Conservation (phyloP, 2,888 invertebrate species). For the Epirrita christyi region DNA sequence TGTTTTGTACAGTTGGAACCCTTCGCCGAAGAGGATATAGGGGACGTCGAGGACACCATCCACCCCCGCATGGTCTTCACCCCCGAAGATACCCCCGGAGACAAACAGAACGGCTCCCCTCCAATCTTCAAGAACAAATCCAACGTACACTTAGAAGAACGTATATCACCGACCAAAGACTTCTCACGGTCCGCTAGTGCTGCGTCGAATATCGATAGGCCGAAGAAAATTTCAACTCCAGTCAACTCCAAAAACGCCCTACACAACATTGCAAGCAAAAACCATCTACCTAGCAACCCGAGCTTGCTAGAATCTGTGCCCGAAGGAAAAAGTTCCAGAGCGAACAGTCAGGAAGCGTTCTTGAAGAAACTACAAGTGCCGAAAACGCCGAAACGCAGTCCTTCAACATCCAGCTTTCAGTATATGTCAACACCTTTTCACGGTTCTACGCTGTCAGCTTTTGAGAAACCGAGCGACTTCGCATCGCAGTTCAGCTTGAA, state of each 20-base stretch:
- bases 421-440: slow-evolving; percentile 94
- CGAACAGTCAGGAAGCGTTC: slow-evolving; percentile 69
- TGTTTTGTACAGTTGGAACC: slow-evolving; percentile 61
- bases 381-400: slow-evolving; percentile 87
- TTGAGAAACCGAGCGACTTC: slow-evolving; percentile 91
- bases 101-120: slow-evolving; percentile 67
- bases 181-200: slow-evolving; percentile 90
- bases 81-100: slow-evolving; percentile 57
- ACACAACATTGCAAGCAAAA: slow-evolving; percentile 86
- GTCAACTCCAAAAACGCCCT: slow-evolving; percentile 69
- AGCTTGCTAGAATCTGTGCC: slow-evolving; percentile 88
- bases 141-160: slow-evolving; percentile 55
- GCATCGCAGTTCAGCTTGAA: slow-evolving; percentile 91
- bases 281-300: slow-evolving; percentile 87
- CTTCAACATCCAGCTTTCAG: slow-evolving; percentile 92
- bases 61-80: slow-evolving; percentile 62
- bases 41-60: slow-evolving; percentile 52
- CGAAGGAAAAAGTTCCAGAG: slow-evolving; percentile 80
- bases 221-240: slow-evolving; percentile 69
- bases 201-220: slow-evolving; percentile 82
- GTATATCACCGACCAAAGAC: slow-evolving; percentile 47
- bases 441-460: slow-evolving; percentile 91
- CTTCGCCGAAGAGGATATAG: slow-evolving; percentile 68
- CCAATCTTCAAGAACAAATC: slow-evolving; percentile 64
- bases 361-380: slow-evolving; percentile 68